Evolutionary conservation across 2,113 vertebrate genomes (phyloP).

Genomic region (Rhegmatorhina hoffmannsi): DNA sequence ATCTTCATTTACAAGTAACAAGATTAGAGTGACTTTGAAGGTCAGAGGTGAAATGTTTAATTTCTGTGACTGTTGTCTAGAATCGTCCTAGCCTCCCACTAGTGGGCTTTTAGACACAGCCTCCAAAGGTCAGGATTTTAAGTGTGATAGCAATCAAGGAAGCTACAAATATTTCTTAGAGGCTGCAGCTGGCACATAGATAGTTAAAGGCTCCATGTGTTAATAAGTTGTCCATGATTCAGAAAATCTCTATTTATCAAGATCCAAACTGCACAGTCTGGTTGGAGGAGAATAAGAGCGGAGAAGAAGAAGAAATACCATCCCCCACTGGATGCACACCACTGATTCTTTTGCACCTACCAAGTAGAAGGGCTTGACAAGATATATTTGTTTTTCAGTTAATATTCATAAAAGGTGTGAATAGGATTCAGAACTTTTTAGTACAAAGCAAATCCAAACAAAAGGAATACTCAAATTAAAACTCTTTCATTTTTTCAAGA

Average conservation of each 20-base stretch:
- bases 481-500: constrained; percentile 72
- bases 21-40: background rate
- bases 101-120: background rate
- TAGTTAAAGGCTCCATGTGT: constrained; percentile 33
- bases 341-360: constrained; percentile 60
- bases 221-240: constrained; percentile 46
- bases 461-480: constrained; percentile 74
- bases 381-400: constrained; percentile 72
- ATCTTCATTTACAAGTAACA: background rate
- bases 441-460: constrained; percentile 74
- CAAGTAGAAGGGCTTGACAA: constrained; percentile 61
- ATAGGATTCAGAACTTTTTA: constrained; percentile 75
- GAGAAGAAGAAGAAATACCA: constrained; percentile 46
- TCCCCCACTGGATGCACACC: constrained; percentile 58
- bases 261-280: constrained; percentile 52
- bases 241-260: constrained; percentile 56
- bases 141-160: background rate
- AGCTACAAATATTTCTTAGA: background rate
- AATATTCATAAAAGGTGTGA: constrained; percentile 75
- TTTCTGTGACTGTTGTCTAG: background rate
- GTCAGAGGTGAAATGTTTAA: background rate
- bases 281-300: constrained; percentile 3
- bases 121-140: background rate
- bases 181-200: background rate
- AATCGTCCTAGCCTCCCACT: background rate